Evolutionary conservation across 2,797 vertebrate genomes (phyloP), one percentile per base, ranked within the genome.

Genomic region (Sphaeramia orbicularis): DNA sequence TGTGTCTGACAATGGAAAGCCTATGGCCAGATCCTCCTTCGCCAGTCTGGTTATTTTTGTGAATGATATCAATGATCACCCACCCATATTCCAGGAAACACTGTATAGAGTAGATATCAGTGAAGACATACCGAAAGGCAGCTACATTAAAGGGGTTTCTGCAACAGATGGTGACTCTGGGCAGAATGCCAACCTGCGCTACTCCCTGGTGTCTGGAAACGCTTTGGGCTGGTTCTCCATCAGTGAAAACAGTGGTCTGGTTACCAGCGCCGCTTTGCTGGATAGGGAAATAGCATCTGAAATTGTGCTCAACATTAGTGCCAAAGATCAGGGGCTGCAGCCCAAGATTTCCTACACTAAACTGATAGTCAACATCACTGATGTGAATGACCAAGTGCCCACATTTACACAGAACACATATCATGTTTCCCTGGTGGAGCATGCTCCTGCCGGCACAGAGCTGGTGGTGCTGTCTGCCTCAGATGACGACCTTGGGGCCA

Each of bases 41-140:
- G 98, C 98, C 44, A 99, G 97, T 81, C 83, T 99, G 79, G 96
- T 99, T 70, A 99, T 99, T 82, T 98, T 98, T 63, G 96, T 99
- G 55, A 99, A 99, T 7, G 98, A 99, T 87, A 97, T 99, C 77
- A 99, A 99, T 0, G 98, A 99, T 86, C 98, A 99, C 86, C 97
- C 98, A 0, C 98, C 98, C 0, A 94, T 98, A 75, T 99, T 99
- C 10, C 96, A 96, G 60, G 94, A 97, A 86, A 91, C 91, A 0
- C 90, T 96, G 82, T 99, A 99, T 90, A 87, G 92, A 62, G 97
- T 98, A 58, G 95, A 96, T 74, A 95, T 99, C 89, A 96, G 96
- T 2, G 98, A 99, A 86, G 97, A 97, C 63, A 93, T 96, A 57
- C 98, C 97, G 10, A 91, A 93, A 65, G 98, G 97, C 85, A 99